phyloP scores from a whole-genome alignment of 2,797 vertebrate genomes.

The Acropternis orthonyx region DNA sequence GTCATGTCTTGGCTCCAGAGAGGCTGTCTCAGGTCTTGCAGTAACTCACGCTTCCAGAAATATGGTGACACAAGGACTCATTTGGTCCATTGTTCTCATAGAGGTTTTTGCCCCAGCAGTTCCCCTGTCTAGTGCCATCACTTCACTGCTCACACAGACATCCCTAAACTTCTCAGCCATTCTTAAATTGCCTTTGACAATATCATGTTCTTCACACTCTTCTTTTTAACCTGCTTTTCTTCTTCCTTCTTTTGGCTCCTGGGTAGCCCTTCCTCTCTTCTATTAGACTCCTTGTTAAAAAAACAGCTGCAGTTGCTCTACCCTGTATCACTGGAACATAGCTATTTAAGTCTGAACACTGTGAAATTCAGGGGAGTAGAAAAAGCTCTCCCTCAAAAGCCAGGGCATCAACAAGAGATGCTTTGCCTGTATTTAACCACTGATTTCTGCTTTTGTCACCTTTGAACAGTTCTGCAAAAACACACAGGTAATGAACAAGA shows the following conservation, averaged over 20 bases:
- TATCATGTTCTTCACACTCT: not conserved
- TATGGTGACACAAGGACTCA: not conserved
- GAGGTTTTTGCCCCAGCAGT: not conserved
- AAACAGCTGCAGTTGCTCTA: not conserved
- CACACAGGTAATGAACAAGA: not conserved
- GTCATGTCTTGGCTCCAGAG: not conserved
- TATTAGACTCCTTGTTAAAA: not conserved
- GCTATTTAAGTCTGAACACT: not conserved
- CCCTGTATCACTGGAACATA: not conserved
- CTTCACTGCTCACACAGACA: not conserved
- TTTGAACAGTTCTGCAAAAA: not conserved
- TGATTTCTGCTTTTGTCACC: not conserved
- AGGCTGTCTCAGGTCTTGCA: not conserved
- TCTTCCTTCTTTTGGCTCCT: not conserved
- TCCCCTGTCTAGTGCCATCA: accelerated
- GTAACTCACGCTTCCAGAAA: not conserved
- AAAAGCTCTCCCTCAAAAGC: not conserved
- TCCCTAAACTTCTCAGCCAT: not conserved
- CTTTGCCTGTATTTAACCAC: not conserved
- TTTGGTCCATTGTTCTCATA: not conserved
- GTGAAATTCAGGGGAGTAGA: not conserved
- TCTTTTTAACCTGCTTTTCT: not conserved
- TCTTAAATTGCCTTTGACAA: not conserved
- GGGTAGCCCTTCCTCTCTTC: not conserved
- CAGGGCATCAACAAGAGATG: not conserved